Conservation (phyloP, 2,888 invertebrate genomes). For the Horisme vitalbata region DNA sequence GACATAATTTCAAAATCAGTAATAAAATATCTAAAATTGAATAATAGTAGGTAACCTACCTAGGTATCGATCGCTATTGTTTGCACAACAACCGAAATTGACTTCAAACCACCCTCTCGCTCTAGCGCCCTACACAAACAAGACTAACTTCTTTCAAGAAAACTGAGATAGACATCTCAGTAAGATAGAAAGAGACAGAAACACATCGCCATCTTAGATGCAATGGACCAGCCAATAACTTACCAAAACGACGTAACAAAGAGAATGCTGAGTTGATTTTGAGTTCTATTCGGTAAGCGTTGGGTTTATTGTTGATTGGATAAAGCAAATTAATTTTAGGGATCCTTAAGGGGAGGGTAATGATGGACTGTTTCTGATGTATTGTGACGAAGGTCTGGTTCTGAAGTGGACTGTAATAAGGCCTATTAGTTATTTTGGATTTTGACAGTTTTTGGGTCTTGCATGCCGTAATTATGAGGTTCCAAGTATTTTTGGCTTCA, state of each 20-base stretch:
- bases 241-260: constrained; percentile 52
- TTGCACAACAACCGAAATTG: constrained; percentile 70
- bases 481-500: constrained; percentile 5
- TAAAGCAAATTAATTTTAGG: constrained; percentile 64
- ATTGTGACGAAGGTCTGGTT: constrained; percentile 55
- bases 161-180: constrained; percentile 48
- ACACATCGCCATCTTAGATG: constrained; percentile 79
- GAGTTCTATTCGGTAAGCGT: constrained; percentile 49
- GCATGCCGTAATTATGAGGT: constrained; percentile 13
- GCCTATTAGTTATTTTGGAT: constrained; percentile 52
- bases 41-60: constrained; percentile 32
- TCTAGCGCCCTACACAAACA: constrained; percentile 66
- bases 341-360: constrained; percentile 65
- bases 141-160: constrained; percentile 74
- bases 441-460: constrained; percentile 41
- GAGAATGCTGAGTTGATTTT: constrained; percentile 49
- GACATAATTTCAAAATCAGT: too few relatives aligned
- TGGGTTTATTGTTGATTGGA: constrained; percentile 47
- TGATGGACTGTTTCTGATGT: constrained; percentile 56
- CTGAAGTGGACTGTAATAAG: constrained; percentile 60
- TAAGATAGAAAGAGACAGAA: constrained; percentile 52
- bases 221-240: constrained; percentile 80
- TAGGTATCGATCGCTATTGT: constrained; percentile 64
- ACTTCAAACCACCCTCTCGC: constrained; percentile 54
- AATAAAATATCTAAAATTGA: too few relatives aligned